Conservation (phyloP, 2,113 vertebrate genomes). For the Numida meleagris region DNA sequence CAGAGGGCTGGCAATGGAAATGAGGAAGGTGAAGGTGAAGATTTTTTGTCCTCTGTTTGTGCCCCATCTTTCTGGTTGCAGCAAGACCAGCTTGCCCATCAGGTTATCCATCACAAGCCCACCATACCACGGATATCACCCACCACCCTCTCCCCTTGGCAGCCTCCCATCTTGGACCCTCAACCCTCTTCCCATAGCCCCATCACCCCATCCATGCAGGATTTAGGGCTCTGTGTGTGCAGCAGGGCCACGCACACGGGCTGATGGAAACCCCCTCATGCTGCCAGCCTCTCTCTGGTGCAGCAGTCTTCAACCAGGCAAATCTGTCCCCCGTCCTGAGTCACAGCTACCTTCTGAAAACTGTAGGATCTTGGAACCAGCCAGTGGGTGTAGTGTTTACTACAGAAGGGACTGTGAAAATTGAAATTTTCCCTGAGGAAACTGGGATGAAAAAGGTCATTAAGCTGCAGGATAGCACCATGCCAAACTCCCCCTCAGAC, state of each 20-base stretch:
- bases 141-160: accelerated
- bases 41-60: not conserved
- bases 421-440: conserved; percentile 8
- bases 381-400: not conserved
- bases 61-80: not conserved
- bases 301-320: not conserved
- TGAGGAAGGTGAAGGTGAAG: not conserved
- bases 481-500: not conserved
- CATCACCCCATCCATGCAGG: accelerated
- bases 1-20: accelerated
- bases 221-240: not conserved
- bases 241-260: accelerated
- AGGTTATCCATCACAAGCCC: not conserved
- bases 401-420: not conserved
- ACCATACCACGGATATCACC: not conserved
- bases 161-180: accelerated
- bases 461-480: not conserved
- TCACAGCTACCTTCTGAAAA: not conserved
- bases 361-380: not conserved
- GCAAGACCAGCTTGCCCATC: accelerated
- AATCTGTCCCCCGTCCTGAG: not conserved
- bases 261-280: not conserved
- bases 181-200: not conserved
- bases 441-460: not conserved
- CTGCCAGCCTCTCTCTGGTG: not conserved